Conservation (phyloP, 2,797 vertebrate species). For the Oryzias dopingdopingensis region DNA sequence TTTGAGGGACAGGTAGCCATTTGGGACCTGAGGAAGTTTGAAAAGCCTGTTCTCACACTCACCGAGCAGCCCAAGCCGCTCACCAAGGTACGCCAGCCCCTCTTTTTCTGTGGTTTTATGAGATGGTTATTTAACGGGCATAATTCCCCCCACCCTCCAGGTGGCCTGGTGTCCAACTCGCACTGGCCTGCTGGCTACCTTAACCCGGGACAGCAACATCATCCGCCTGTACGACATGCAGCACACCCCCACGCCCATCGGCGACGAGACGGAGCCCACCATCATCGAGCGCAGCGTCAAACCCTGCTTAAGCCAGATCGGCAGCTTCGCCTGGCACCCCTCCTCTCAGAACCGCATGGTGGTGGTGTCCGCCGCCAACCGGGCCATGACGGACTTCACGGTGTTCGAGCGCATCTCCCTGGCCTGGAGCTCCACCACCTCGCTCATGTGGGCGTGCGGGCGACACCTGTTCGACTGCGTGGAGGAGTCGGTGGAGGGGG, state of each 20-base stretch:
- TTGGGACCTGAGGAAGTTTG: slow-evolving; percentile 98
- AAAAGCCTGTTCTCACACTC: slow-evolving; percentile 95
- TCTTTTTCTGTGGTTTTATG: too few species aligned
- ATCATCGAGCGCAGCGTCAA: slow-evolving; percentile 98
- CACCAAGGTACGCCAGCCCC: slow-evolving; percentile 76
- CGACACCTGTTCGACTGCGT: slow-evolving; percentile 92
- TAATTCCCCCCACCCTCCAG: slow-evolving; percentile 26
- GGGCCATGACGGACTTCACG: slow-evolving; percentile 95
- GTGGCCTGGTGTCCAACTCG: slow-evolving; percentile 97
- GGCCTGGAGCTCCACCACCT: slow-evolving; percentile 94
- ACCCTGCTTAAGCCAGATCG: slow-evolving; percentile 89
- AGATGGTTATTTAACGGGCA: not conserved
- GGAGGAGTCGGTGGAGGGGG: slow-evolving; percentile 83
- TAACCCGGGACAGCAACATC: slow-evolving; percentile 95
- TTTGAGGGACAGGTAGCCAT: slow-evolving; percentile 98
- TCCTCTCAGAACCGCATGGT: slow-evolving; percentile 98
- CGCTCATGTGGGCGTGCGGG: slow-evolving; percentile 97
- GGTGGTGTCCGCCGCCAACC: slow-evolving; percentile 89
- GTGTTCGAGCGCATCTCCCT: slow-evolving; percentile 98
- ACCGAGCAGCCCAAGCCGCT: slow-evolving; percentile 95
- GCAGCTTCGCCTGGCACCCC: slow-evolving; percentile 97
- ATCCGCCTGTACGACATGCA: slow-evolving; percentile 98
- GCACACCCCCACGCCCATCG: slow-evolving; percentile 93
- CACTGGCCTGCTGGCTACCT: slow-evolving; percentile 90
- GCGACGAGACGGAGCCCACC: slow-evolving; percentile 96